These are phyloP conservation scores for Paramisgurnus dabryanus DNA, from an alignment of 2,113 vertebrate genomes.

Conservation along the genomic window DNA sequence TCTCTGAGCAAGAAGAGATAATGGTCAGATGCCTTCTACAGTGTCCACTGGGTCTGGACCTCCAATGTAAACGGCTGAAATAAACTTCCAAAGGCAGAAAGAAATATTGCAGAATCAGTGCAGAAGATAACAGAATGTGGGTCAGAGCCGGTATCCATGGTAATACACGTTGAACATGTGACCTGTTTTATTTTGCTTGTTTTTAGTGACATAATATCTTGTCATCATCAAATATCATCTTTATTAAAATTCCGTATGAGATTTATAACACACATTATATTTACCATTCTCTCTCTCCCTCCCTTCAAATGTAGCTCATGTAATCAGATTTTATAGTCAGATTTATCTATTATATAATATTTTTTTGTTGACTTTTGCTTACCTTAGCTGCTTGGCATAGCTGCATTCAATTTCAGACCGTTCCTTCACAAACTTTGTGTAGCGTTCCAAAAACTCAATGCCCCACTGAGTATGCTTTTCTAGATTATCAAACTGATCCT, in stretches of 20 bases:
- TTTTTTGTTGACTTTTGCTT: not conserved
- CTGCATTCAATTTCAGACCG: constrained; percentile 75
- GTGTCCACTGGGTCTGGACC: not conserved
- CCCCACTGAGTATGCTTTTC: constrained; percentile 78
- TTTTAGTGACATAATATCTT: constrained; percentile 2
- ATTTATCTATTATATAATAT: no score
- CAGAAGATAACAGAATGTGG: constrained; percentile 48
- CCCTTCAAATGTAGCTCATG: no score
- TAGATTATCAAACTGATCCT: constrained; percentile 78
- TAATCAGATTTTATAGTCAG: no score
- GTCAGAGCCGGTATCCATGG: constrained; percentile 55
- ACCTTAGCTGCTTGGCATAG: constrained; percentile 79
- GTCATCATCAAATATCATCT: not conserved
- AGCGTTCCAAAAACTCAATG: constrained; percentile 76
- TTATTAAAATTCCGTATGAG: not conserved
- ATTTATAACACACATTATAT: no score
- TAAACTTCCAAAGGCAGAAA: constrained; percentile 14
- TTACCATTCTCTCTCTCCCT: no score
- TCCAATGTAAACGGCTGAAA: constrained; percentile 11
- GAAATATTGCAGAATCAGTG: constrained; percentile 39
- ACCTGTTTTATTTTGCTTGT: constrained; percentile 36
- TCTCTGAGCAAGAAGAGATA: not conserved
- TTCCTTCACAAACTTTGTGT: constrained; percentile 76
- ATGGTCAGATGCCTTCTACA: not conserved
- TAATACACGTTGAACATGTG: constrained; percentile 32